phyloP scores from a whole-genome alignment of 2,888 invertebrate species.

The Tenthredo notha region DNA sequence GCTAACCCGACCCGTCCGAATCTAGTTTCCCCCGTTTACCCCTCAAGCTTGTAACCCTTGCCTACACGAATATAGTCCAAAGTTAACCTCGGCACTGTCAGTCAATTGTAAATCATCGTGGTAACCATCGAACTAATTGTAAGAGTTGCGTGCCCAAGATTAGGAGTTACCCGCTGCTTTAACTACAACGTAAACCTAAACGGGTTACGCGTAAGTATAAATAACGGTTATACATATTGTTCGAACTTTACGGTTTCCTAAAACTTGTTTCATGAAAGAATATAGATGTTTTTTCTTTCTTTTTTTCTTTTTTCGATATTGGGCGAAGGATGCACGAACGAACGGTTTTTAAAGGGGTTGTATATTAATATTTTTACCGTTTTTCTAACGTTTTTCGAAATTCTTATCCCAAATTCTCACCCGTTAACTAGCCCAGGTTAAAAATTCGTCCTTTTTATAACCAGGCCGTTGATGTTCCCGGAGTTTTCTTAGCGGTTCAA shows the following conservation, averaged over 20 bases:
- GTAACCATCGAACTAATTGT: conserved; percentile 36
- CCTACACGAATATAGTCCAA: conserved; percentile 46
- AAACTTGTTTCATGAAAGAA: not conserved
- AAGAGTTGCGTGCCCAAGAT: conserved; percentile 44
- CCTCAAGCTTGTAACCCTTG: conserved; percentile 29
- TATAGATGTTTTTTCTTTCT: conserved; percentile 6
- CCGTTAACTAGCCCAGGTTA: not conserved
- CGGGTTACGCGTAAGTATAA: conserved; percentile 38
- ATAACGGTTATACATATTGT: conserved; percentile 34
- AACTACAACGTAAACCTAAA: conserved; percentile 5
- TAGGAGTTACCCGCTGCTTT: conserved; percentile 26
- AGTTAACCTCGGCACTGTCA: conserved; percentile 38
- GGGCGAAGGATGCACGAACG: not conserved
- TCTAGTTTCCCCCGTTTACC: not conserved
- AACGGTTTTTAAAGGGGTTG: conserved; percentile 46
- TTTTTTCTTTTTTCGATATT: conserved; percentile 1
- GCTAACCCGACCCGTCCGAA: conserved; percentile 25
- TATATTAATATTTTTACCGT: conserved; percentile 50
- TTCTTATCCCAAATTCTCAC: conserved; percentile 9
- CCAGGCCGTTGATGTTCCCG: not conserved
- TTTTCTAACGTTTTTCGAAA: not conserved
- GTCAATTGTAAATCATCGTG: conserved; percentile 47
- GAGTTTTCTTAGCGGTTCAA: conserved; percentile 45
- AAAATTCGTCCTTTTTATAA: conserved; percentile 14
- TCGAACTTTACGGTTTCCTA: not conserved